Base-by-base conservation (phyloP, 1,140 invertebrate genomes). In the Halesus radiatus region DNA sequence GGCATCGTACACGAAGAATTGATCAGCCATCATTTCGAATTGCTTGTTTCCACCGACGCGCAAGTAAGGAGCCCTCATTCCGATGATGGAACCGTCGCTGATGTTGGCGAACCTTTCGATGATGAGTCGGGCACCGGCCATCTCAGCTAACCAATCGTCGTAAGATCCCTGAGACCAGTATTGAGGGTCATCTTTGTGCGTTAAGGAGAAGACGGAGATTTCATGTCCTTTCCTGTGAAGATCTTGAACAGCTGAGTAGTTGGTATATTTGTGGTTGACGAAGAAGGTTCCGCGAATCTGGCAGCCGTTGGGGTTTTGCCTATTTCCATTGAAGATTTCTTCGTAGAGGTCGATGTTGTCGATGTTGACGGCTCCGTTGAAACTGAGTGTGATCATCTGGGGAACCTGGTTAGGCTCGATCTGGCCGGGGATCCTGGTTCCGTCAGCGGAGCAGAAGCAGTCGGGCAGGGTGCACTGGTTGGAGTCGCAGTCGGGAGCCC, bases 21-120 rank as follows among this genome's bases (percentile, higher is more conserved):
- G 96, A 86, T 98, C 96, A 76, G 95, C 94, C 96, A 98, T 97
- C 96, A 98, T 98, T 87, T 96, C 94, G 87, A 98, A 98, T 90
- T 98, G 96, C 83, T 96, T 97, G 89, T 98, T 97, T 84, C 97
- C 97, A 79, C 97, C 97, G 0, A 98, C 95, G 22, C 96, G 91
- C 6, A 98, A 90, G 86, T 97, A 97, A 0, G 97, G 97, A 0
- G 97, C 96, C 20, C 97, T 91, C 74, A 98, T 92, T 54, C 96
- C 96, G 84, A 96, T 95, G 80, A 98, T 96, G 10, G 95, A 94
- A 80, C 96, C 95, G 85, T 97, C 96, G 50, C 96, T 96, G 84
- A 98, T 96, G 88, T 98, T 97, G 52, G 96, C 95, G 85, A 97
- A 98, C 78, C 95, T 91, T 88, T 97, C 95, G 70, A 96, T 91